These are phyloP conservation scores for Tragelaphus strepsiceros DNA, from an alignment of 2,113 vertebrate genomes.

Conservation along the genomic window DNA sequence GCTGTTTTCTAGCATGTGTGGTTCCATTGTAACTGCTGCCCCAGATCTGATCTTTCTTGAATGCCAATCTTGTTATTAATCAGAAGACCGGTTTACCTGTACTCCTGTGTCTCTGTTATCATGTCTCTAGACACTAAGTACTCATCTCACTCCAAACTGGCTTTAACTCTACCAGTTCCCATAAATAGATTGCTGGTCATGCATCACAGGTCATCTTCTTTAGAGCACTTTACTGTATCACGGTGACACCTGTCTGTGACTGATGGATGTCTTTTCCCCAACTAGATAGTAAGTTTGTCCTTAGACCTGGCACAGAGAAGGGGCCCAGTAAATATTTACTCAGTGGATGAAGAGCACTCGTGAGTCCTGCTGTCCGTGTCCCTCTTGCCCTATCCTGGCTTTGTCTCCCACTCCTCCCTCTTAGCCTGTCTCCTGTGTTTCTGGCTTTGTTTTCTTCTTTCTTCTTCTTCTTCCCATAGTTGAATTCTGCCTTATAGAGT, in stretches of 20 bases:
- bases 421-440: background rate
- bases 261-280: background rate
- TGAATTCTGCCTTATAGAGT: background rate
- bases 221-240: background rate
- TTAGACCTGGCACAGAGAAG: background rate
- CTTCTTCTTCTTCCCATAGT: background rate
- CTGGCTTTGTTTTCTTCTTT: background rate
- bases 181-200: background rate
- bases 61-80: background rate
- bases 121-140: background rate
- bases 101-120: background rate
- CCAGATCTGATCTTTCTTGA: background rate
- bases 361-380: background rate
- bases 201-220: background rate
- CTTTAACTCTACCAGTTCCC: background rate
- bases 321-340: background rate
- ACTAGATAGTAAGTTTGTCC: background rate
- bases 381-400: background rate
- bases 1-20: background rate
- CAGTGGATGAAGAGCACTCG: background rate
- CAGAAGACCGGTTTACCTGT: background rate
- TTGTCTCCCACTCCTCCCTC: background rate
- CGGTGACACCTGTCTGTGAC: background rate
- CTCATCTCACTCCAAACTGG: background rate
- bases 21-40: background rate